These are phyloP conservation scores for Reinhardtius hippoglossoides DNA, from an alignment of 2,113 vertebrate species.

Conservation along the genomic window DNA sequence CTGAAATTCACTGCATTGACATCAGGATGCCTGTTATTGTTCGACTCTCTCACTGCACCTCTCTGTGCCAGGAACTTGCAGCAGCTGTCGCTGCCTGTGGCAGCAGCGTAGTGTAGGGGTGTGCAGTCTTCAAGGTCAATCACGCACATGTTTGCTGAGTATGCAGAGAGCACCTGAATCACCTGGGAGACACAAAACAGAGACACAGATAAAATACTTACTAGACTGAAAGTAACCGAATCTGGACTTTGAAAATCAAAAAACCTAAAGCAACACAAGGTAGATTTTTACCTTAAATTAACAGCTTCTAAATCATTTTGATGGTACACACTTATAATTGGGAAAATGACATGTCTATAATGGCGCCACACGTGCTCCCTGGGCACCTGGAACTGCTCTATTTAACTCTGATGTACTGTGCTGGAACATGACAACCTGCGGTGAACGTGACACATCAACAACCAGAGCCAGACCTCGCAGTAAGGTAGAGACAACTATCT, in stretches of 20 bases:
- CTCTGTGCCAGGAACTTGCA: constrained; percentile 95
- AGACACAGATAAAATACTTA: neutral
- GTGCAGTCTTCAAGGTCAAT: constrained; percentile 87
- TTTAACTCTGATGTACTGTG: too few relatives aligned
- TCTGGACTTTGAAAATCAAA: neutral
- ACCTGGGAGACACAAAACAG: constrained; percentile 65
- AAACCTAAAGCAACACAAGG: too few relatives aligned
- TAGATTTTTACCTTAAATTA: too few relatives aligned
- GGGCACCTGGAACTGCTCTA: too few relatives aligned
- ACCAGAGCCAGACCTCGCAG: too few relatives aligned
- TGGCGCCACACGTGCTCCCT: too few relatives aligned
- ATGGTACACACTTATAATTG: too few relatives aligned
- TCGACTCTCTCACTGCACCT: constrained; percentile 80
- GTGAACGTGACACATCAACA: too few relatives aligned
- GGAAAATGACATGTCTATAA: too few relatives aligned
- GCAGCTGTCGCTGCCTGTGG: constrained; percentile 86
- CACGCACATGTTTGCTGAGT: constrained; percentile 86
- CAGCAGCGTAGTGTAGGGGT: constrained; percentile 90
- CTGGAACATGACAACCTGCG: too few relatives aligned
- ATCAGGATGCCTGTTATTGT: neutral
- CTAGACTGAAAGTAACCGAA: neutral
- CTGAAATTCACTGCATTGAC: neutral
- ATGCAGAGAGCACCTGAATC: constrained; percentile 81
- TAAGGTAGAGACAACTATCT: too few relatives aligned
- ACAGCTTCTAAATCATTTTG: too few relatives aligned